Evolutionary conservation across 2,113 vertebrate genomes (phyloP), one percentile per base, ranked within the genome.

Genomic region (Micromys minutus): DNA sequence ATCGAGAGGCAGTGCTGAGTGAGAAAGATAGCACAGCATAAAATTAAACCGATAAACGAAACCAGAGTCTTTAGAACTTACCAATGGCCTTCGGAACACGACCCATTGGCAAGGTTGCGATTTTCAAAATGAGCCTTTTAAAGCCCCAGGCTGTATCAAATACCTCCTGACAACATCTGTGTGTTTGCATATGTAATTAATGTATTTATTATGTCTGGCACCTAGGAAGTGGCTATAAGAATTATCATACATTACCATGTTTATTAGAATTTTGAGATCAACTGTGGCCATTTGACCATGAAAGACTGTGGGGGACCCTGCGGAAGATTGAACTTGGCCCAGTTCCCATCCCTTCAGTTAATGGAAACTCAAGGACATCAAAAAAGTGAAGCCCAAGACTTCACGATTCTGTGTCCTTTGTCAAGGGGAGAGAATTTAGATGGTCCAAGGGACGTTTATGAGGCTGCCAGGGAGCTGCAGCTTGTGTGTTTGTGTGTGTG

Each of bases 341-440:
- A 89, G 61, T 55, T 67, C 72, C 34, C 2, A 0, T 86, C 59
- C 45, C 12, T 89, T 75, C 17, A 52, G 5, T 21, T 55, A 52
- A 90, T 34, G 59, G 69, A 81, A 55, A 80, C 26, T 36, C 59
- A 52, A 1, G 17, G 91, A 72, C 52, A 31, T 16, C 26, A 59
- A 61, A 55, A 93, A 57, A 16, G 4, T 13, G 57, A 84, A 69
- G 12, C 57, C 31, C 36, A 57, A 77, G 7, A 59, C 69, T 80
- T 93, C 93, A 77, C 42, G 24, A 15, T 86, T 90, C 95, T 81
- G 21, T 24, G 1, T 95, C 76, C 29, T 39, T 85, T 3, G 5
- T 63, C 76, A 93, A 89, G 45, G 77, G 87, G 39, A 85, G 89
- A 95, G 75, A 95, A 95, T 91, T 95, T 87, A 96, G 95, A 76